Conservation (phyloP, 2,113 vertebrate genomes). For the Lethenteron camtschaticum region DNA sequence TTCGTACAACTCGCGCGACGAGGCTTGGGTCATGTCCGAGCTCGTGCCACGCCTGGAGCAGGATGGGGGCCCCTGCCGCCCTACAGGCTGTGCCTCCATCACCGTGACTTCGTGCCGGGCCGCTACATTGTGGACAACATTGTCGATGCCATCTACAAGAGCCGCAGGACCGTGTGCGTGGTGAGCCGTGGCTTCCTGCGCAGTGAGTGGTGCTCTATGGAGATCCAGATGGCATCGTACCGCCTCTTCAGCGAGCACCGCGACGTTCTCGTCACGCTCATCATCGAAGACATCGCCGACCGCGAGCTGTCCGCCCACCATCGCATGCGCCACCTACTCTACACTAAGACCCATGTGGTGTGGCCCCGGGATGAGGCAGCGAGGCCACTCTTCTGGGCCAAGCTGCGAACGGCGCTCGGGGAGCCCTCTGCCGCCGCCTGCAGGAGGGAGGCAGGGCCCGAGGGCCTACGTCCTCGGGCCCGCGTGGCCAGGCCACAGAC, state of each 20-base stretch:
- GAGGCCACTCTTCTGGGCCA: conserved; percentile 10
- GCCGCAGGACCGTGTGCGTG: conserved; percentile 8
- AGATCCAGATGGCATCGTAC: conserved; percentile 9
- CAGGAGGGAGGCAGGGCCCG: no score
- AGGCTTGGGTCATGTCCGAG: conserved; percentile 7
- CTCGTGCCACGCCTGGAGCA: conserved; percentile 5
- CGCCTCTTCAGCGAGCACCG: conserved; percentile 10
- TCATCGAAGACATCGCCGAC: conserved; percentile 20
- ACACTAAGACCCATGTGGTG: conserved; percentile 23
- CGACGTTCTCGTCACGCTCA: conserved; percentile 10
- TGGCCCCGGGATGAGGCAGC: conserved; percentile 18
- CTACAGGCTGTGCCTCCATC: conserved; percentile 6
- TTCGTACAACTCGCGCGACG: conserved; percentile 10
- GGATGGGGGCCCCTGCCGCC: background rate
- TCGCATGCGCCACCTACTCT: conserved; percentile 25
- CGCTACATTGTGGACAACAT: conserved; percentile 9
- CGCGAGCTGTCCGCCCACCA: conserved; percentile 23
- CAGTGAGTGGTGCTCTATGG: conserved; percentile 10
- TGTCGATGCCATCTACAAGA: conserved; percentile 8
- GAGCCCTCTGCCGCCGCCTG: conserved; percentile 6
- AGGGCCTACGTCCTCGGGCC: no score
- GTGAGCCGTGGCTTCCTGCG: conserved; percentile 7
- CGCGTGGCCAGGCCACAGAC: no score
- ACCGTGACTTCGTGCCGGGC: conserved; percentile 8
- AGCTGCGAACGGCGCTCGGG: conserved; percentile 11